A percentile compares a stretch with the other conserved stretches of the same genome.
These are phyloP conservation scores for Caenorhabditis sp. DNA, from an alignment of 2,888 invertebrate species.

Conservation along the genomic window DNA sequence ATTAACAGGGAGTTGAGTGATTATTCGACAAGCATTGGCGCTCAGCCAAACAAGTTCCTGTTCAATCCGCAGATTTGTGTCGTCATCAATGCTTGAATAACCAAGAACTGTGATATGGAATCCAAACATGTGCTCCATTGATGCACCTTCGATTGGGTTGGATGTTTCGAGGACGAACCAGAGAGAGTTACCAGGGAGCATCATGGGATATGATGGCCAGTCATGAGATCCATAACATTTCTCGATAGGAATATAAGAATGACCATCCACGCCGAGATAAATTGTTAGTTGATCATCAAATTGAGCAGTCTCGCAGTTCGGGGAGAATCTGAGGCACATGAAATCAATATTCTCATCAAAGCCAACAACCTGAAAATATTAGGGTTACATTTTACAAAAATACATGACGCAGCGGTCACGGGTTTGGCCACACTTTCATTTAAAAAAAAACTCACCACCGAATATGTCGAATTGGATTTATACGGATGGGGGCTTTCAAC, in stretches of 20 bases:
- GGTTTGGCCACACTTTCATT: background rate
- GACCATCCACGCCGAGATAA: conserved; percentile 70
- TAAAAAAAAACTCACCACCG: conserved; percentile 28
- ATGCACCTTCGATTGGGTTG: conserved; percentile 49
- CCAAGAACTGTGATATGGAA: conserved; percentile 66
- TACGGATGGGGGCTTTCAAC: conserved; percentile 94
- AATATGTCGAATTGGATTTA: conserved; percentile 77
- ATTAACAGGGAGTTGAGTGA: conserved; percentile 57
- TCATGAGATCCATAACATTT: conserved; percentile 46
- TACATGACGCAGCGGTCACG: no score
- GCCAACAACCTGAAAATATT: conserved; percentile 75
- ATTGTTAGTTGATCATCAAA: conserved; percentile 82
- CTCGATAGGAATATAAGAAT: conserved; percentile 71
- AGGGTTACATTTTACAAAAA: background rate
- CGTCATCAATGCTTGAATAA: conserved; percentile 33
- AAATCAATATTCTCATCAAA: conserved; percentile 89
- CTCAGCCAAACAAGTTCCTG: conserved; percentile 68
- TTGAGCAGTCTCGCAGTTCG: conserved; percentile 76
- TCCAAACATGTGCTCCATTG: conserved; percentile 60
- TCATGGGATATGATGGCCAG: conserved; percentile 81
- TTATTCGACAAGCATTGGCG: conserved; percentile 61
- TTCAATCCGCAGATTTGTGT: conserved; percentile 57
- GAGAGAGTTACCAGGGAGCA: conserved; percentile 80
- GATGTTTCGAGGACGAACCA: conserved; percentile 94
- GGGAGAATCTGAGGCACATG: conserved; percentile 90